phyloP scores from a whole-genome alignment of 2,113 vertebrate genomes.

The Ictidomys tridecemlineatus region DNA sequence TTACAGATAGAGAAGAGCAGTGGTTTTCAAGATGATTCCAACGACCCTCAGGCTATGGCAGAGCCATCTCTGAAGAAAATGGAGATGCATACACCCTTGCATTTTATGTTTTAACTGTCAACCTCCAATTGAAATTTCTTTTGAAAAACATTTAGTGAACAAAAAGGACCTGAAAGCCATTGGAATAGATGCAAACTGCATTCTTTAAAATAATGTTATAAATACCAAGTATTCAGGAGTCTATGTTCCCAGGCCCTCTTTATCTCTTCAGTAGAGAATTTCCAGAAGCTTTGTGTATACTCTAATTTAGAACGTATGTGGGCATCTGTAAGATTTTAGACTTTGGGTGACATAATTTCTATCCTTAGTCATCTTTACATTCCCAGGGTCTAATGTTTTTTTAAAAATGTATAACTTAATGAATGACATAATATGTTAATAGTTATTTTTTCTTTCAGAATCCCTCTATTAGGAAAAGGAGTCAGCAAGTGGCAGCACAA shows the following conservation, averaged over 20 bases:
- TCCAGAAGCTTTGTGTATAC: not conserved
- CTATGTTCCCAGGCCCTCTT: not conserved
- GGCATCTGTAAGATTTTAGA: not conserved
- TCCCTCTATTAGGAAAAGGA: not conserved
- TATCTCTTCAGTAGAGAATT: not conserved
- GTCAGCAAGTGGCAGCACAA: not conserved
- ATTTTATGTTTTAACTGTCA: not conserved
- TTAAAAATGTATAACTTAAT: not conserved
- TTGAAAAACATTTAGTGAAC: not conserved
- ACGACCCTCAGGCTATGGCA: not conserved
- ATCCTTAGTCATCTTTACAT: not conserved
- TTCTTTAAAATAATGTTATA: not conserved
- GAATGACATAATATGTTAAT: not conserved
- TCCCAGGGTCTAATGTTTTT: not conserved
- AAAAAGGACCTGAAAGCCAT: not conserved
- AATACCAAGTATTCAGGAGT: not conserved
- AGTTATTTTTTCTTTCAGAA: not conserved
- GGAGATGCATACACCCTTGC: rapidly evolving
- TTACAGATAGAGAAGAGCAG: not conserved
- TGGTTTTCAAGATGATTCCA: not conserved
- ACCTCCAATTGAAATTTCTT: not conserved
- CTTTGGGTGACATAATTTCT: not conserved
- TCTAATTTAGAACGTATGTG: not conserved
- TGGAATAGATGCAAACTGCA: not conserved
- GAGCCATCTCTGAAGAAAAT: not conserved